A percentile compares a stretch with the other conserved stretches of the same genome.
These are phyloP conservation scores for Ceyx margarethae DNA, from an alignment of 2,113 vertebrate genomes.

Conservation along the genomic window DNA sequence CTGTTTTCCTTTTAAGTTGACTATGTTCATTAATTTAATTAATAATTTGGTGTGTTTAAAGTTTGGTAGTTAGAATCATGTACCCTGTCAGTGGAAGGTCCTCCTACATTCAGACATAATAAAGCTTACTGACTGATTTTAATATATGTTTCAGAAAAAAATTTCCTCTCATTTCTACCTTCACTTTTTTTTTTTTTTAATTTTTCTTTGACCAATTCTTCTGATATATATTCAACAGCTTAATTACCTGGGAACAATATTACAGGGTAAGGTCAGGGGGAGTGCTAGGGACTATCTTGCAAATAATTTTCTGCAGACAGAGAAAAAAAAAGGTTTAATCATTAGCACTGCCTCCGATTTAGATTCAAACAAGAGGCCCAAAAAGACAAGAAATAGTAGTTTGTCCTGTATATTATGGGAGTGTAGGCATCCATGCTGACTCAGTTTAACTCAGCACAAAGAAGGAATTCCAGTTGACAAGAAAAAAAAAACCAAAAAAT, in stretches of 20 bases:
- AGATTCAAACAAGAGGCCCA: neutral
- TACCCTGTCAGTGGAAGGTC: neutral
- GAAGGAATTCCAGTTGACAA: neutral
- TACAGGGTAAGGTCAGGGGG: neutral
- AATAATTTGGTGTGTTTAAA: neutral
- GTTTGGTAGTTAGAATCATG: neutral
- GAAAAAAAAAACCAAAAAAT: neutral
- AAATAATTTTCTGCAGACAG: neutral
- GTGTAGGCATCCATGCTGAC: neutral
- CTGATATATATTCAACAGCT: neutral
- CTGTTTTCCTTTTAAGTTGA: neutral
- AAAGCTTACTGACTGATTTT: neutral
- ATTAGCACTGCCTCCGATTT: neutral
- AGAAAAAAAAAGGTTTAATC: neutral
- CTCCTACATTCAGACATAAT: neutral
- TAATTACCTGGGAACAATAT: neutral
- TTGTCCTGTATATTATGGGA: neutral
- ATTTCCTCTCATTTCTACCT: neutral
- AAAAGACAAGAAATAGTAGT: neutral
- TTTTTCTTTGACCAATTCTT: neutral
- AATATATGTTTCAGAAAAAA: neutral
- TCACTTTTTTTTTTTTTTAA: neutral
- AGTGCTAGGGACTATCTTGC: neutral
- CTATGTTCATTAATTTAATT: neutral
- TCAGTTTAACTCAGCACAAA: neutral